Base-by-base conservation (phyloP, 2,113 vertebrate species). In the Limnothrissa miodon region DNA sequence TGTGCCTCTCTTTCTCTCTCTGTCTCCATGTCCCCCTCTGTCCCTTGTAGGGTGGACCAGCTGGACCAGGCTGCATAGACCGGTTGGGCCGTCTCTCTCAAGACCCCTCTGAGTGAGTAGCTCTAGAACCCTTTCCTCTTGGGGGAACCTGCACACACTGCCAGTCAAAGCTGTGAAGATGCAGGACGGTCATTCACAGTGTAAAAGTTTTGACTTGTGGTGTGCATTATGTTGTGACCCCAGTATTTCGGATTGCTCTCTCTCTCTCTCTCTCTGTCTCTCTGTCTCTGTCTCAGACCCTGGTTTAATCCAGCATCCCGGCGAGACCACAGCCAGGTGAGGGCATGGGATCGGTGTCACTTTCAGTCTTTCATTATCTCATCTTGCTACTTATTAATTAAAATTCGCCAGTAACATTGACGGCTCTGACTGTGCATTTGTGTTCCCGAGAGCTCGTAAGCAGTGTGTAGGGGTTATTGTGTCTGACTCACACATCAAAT, bases 281-380 rank as follows among this genome's bases (percentile, higher is more conserved):
- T 85, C 94, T 85, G 93, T 86, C 93, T 89, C 85, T 86, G 88
- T 94, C 98, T 97, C 87, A 95, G 96, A 15, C 66, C 66, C 33
- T 99, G 97, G 97, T 98, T 97, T 89, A 95, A 92, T 93, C 94
- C 97, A 13, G 95, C 95, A 81, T 91, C 95, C 15, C 96, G 97
- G 92, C 96, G 96, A 90, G 97, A 99, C 48, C 97, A 97, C 3
- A 94, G 94, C 90, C 97, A 97, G 96, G 97, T 98, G 94, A 96
- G 96, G 90, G 33, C 23, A 79, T 39, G 39, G 19, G 53, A n/a
- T 62, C 42, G 6, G 1, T 59, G 66, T 39, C 15, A 23, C 62
- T 25, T 23, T 21, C 23, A 29, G 1, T 62, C 62, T 25, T 23
- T 21, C 23, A 29, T 0, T 62, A 9, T 62, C 59, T 62, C n/a